Evolutionary conservation across 1,140 invertebrate species (phyloP), one percentile per base, ranked within the genome.

Genomic region (Eriosoma lanigerum): DNA sequence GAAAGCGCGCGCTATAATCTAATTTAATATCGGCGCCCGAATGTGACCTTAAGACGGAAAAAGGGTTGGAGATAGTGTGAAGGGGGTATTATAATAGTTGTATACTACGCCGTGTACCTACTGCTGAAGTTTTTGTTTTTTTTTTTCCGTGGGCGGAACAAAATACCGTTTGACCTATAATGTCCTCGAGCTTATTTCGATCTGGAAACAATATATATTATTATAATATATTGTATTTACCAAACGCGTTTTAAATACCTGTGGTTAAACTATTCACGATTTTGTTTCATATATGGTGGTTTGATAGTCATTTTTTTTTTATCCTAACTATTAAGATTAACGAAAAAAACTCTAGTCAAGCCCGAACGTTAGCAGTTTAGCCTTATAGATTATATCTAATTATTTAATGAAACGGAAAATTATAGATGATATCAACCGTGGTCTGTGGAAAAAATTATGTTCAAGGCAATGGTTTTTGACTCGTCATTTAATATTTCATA

Each of bases 121-220:
- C 66, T 9, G 46, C 21, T 70, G 15, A 70, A 70, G 32, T 66
- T 66, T 66, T 66, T 70, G 50, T 48, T 70, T 66, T 66, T 66
- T 66, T 70, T 70, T 48, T 70, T 12, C 2, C 66, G 66, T 70
- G 44, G 66, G 66, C 66, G 66, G 66, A 50, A 50, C 66, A 70
- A 70, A 70, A 70, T 38, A 38, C 17, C 13, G 66, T 70, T 70
- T 70, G 66, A 70, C 66, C 66, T 70, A 70, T 26, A 70, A 70
- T 70, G 66, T 70, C 66, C 66, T 70, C 66, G 66, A 70, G 66
- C 64, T 68, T 44, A n/a, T 68, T 19, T 17, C 64, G 44, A 68
- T 68, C 32, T 21, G 38, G n/a, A 68, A 68, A 68, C 64, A 68
- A 68, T 68, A 68, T 68, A 21, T 29, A 62, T 29, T 62, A 68